Conservation (phyloP, 1,140 invertebrate species). For the Drosophila guanche region DNA sequence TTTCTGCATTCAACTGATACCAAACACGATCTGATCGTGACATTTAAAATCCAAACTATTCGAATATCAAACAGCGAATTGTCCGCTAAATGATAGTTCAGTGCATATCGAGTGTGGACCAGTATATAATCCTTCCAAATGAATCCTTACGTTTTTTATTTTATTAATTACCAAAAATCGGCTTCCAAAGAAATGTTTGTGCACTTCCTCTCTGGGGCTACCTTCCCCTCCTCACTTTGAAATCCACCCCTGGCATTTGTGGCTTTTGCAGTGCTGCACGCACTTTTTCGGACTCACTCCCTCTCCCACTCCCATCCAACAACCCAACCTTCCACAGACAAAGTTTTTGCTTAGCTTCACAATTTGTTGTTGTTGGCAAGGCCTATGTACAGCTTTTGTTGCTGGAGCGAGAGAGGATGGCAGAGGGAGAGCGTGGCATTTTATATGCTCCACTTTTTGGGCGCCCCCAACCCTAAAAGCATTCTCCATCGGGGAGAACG, state of each 20-base stretch:
- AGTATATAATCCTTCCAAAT: too few species aligned
- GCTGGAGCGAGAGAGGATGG: not conserved
- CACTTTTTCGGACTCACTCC: constrained; percentile 53
- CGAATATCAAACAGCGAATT: too few species aligned
- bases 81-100: too few species aligned
- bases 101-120: too few species aligned
- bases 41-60: too few species aligned
- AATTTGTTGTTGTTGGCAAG: constrained; percentile 27
- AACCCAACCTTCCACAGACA: not conserved
- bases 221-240: not conserved
- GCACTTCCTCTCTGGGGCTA: constrained; percentile 16
- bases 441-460: constrained; percentile 80
- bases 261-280: constrained; percentile 74
- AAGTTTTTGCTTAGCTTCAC: constrained; percentile 71
- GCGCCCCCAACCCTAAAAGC: constrained; percentile 39
- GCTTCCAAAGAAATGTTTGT: constrained; percentile 2
- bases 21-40: too few species aligned
- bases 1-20: too few species aligned
- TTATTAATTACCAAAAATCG: constrained; percentile 25
- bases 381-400: constrained; percentile 48
- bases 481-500: constrained; percentile 50
- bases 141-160: constrained; percentile 8
- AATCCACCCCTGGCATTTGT: constrained; percentile 34
- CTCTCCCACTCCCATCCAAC: not conserved
- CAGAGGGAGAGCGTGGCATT: constrained; percentile 38